Evolutionary conservation across 2,888 invertebrate species (phyloP).

Genomic region (Drosophila meridionalis): DNA sequence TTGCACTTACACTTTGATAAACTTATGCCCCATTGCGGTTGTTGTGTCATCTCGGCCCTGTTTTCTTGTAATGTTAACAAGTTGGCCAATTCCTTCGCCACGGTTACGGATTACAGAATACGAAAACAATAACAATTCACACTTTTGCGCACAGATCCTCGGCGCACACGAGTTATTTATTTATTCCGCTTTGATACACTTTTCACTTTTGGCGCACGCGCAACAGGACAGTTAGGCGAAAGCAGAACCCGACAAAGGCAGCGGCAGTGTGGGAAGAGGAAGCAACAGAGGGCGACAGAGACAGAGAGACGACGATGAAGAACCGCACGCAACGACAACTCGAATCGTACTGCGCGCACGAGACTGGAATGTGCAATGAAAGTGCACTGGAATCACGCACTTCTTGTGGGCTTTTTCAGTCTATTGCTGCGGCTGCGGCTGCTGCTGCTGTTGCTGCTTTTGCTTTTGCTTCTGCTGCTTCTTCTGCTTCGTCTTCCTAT

Average conservation of each 20-base stretch:
- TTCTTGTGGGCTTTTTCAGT: constrained; percentile 40
- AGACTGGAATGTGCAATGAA: constrained; percentile 46
- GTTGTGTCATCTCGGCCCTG: constrained; percentile 78
- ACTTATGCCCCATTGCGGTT: constrained; percentile 83
- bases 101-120: constrained; percentile 39
- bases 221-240: constrained; percentile 38
- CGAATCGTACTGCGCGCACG: constrained; percentile 43
- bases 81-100: constrained; percentile 72
- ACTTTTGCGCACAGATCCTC: constrained; percentile 37
- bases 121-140: constrained; percentile 12
- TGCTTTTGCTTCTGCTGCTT: constrained; percentile 15
- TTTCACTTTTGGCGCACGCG: constrained; percentile 54
- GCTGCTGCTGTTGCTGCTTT: background rate
- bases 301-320: constrained; percentile 22
- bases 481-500: constrained; percentile 13
- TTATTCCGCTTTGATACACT: constrained; percentile 14
- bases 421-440: background rate
- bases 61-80: constrained; percentile 64
- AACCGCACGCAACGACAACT: constrained; percentile 54
- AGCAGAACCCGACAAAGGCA: constrained; percentile 1
- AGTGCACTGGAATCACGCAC: constrained; percentile 52
- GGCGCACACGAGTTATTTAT: background rate
- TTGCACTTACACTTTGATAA: constrained; percentile 83
- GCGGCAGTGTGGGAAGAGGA: background rate
- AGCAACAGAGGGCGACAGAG: background rate